A percentile compares a stretch with the other conserved stretches of the same genome.
Conservation (phyloP, 2,113 vertebrate species). For the Hyperoodon ampullatus region DNA sequence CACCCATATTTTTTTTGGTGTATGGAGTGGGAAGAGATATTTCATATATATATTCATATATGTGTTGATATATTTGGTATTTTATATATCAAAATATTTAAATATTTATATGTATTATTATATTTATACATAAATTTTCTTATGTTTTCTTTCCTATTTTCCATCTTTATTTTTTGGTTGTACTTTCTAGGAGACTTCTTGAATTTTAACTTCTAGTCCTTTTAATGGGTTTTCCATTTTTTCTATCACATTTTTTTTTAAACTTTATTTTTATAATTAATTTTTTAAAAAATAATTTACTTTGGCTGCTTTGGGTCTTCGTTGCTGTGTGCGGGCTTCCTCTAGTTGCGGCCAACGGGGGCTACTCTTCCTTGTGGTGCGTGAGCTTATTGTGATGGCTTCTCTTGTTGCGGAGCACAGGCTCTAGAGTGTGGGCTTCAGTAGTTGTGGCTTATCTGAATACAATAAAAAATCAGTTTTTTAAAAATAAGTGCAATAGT, state of each 20-base stretch:
- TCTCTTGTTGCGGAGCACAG: no score
- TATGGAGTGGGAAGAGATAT: not conserved
- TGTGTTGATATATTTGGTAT: not conserved
- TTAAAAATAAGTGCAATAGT: not conserved
- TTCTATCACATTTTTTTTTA: not conserved
- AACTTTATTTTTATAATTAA: no score
- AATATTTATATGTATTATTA: not conserved
- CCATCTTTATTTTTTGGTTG: not conserved
- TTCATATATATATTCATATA: not conserved
- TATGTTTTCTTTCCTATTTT: not conserved
- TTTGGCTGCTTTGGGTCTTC: no score
- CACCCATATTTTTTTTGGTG: not conserved
- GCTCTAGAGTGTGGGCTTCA: no score
- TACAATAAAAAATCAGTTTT: not conserved
- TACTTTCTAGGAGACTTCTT: not conserved
- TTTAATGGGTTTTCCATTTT: not conserved
- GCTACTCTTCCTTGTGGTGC: no score
- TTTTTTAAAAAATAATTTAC: no score
- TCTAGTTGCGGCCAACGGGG: no score
- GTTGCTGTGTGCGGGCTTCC: no score
- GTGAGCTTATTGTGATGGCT: no score
- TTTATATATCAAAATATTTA: not conserved
- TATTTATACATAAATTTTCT: not conserved
- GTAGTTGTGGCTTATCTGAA: not conserved
- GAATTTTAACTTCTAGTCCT: not conserved